A percentile compares a stretch with the other conserved stretches of the same genome.
These are phyloP conservation scores for Cygnus buccinator DNA, from an alignment of 2,113 vertebrate species.

Conservation along the genomic window DNA sequence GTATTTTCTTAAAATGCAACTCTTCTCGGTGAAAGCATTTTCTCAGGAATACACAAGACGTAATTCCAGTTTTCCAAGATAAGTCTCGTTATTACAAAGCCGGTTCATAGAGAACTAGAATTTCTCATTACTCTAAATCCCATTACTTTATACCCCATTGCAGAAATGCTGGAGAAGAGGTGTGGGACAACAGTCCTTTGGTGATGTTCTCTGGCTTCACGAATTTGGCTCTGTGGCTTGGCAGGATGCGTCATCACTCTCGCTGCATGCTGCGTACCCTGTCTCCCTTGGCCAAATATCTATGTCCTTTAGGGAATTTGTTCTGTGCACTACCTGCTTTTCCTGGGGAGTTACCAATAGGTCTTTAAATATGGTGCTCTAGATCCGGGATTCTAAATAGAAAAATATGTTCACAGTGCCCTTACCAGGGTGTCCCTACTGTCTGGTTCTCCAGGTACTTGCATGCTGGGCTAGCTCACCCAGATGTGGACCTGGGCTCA, in stretches of 20 bases:
- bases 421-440: background rate
- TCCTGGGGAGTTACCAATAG: background rate
- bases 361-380: background rate
- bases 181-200: background rate
- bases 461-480: background rate
- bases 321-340: background rate
- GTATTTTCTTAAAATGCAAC: conserved; percentile 40
- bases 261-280: background rate
- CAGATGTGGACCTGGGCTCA: background rate
- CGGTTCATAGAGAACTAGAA: conserved; percentile 1
- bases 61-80: background rate
- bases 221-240: background rate
- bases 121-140: conserved; percentile 10
- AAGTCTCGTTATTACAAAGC: background rate
- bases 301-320: background rate
- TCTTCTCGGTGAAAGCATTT: conserved; percentile 50
- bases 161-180: background rate
- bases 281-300: background rate
- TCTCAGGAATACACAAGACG: background rate
- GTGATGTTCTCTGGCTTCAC: fast-evolving
- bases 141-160: background rate
- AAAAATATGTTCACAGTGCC: background rate
- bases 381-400: background rate
- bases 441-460: background rate
- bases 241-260: background rate